Evolutionary conservation across 2,113 vertebrate species (phyloP), one percentile per base, ranked within the genome.

Genomic region (Phoenicopterus ruber): DNA sequence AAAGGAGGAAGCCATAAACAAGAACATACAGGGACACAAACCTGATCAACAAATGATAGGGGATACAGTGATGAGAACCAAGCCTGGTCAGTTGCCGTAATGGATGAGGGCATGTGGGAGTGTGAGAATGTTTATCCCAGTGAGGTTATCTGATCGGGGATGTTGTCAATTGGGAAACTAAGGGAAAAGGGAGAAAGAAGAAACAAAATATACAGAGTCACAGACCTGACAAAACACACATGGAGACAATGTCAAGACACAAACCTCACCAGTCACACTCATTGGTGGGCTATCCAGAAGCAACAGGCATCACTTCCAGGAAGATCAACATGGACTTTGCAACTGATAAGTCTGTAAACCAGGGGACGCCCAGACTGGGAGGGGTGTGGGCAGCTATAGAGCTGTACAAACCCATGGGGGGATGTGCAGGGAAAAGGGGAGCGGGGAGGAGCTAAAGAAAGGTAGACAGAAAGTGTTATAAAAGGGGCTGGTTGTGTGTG

Each of bases 341-440:
- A 63, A 19, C 13, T 34, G 19, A 8, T 38, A 46, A 62, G 28
- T 54, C 12, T 34, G 34, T 38, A 80, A 88, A 29, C 10, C 2
- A 42, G 10, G 12, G 34, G 3, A 38, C 0, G 61, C 4, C 2
- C 20, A 22, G 47, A 13, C 29, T 63, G 28, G 8, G 3, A 54
- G 10, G 4, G 6, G 3, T 73, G 10, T 3, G 1, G 4, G 15
- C 1, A 42, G 36, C 5, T 12, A 2, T 2, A 47, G 38, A 58
- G 5, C 10, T 44, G 7, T 62, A n/a, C 6, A 72, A 42, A 42
- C 9, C 38, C 6, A 21, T 28, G 3, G 2, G 4, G 2, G 28
- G 3, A 59, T 5, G 0, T 29, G 11, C 20, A 52, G 18, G 4
- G 17, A 44, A 76, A 58, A 44, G 22, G 42, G 10, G 14, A 78